Evolutionary conservation across 1,140 invertebrate species (phyloP).

Genomic region (Rhopalosiphum padi): DNA sequence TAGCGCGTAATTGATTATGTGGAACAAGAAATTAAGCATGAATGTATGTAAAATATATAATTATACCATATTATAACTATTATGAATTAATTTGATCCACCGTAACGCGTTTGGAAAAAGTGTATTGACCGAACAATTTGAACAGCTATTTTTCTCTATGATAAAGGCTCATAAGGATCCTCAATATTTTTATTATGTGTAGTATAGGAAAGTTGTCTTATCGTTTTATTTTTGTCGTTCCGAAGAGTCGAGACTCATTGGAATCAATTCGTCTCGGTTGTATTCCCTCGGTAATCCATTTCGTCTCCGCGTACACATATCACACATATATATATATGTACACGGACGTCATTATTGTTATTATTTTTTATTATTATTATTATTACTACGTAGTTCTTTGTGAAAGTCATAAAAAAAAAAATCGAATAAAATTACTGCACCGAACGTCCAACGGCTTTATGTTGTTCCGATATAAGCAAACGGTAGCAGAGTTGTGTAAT

Average conservation of each 20-base stretch:
- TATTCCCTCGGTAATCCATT: not conserved
- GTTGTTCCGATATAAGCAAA: not conserved
- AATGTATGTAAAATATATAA: too few species aligned
- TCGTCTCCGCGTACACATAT: not conserved
- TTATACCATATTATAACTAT: not conserved
- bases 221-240: not conserved
- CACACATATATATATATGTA: not conserved
- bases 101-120: not conserved
- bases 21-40: not conserved
- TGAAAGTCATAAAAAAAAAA: slow-evolving; percentile 8
- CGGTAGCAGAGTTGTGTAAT: not conserved
- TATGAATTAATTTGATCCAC: not conserved
- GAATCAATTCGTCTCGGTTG: not conserved
- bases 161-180: not conserved
- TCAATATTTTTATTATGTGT: not conserved
- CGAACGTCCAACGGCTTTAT: not conserved
- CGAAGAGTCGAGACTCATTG: not conserved
- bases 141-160: not conserved
- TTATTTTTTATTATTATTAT: not conserved
- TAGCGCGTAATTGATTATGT: not conserved
- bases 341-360: not conserved
- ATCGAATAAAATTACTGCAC: not conserved
- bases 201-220: not conserved
- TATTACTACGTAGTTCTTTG: not conserved
- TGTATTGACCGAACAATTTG: not conserved